These are phyloP conservation scores for Sinelater perroti DNA, from an alignment of 2,888 invertebrate genomes.

Conservation along the genomic window DNA sequence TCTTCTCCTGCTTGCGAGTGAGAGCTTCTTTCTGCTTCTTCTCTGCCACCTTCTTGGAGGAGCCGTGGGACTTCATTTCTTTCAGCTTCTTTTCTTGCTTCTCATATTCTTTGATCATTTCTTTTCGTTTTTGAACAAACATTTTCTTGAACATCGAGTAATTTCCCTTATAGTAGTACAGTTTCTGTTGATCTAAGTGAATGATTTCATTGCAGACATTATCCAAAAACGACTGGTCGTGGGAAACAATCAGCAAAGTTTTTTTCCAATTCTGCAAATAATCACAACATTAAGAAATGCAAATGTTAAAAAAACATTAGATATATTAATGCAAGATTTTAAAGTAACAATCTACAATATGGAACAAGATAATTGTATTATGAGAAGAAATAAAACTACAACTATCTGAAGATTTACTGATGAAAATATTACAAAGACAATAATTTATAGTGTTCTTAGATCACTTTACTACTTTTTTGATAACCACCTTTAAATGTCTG, in stretches of 20 bases:
- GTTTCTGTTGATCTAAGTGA: constrained; percentile 92
- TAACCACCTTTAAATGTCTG: too few relatives aligned
- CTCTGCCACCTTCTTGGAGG: constrained; percentile 94
- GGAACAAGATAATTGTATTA: too few relatives aligned
- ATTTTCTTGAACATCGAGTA: constrained; percentile 99
- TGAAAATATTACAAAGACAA: too few relatives aligned
- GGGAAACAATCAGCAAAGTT: constrained; percentile 96
- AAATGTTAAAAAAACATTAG: constrained; percentile 2
- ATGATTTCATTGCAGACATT: constrained; percentile 99
- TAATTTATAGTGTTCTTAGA: too few relatives aligned
- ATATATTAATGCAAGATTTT: too few relatives aligned
- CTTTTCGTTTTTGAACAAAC: constrained; percentile 94
- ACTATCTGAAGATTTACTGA: too few relatives aligned
- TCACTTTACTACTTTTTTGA: too few relatives aligned
- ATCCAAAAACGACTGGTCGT: constrained; percentile 99
- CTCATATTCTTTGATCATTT: constrained; percentile 96
- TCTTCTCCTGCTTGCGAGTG: constrained; percentile 93
- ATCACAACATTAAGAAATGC: constrained; percentile 8
- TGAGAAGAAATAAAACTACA: too few relatives aligned
- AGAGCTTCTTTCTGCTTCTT: constrained; percentile 92
- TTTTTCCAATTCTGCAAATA: constrained; percentile 96
- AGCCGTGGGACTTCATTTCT: constrained; percentile 93
- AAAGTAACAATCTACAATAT: too few relatives aligned
- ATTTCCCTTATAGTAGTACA: constrained; percentile 97
- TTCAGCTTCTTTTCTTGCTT: constrained; percentile 97